These are phyloP conservation scores for Andrena cerasifolii DNA, from an alignment of 1,140 invertebrate genomes.

Conservation along the genomic window DNA sequence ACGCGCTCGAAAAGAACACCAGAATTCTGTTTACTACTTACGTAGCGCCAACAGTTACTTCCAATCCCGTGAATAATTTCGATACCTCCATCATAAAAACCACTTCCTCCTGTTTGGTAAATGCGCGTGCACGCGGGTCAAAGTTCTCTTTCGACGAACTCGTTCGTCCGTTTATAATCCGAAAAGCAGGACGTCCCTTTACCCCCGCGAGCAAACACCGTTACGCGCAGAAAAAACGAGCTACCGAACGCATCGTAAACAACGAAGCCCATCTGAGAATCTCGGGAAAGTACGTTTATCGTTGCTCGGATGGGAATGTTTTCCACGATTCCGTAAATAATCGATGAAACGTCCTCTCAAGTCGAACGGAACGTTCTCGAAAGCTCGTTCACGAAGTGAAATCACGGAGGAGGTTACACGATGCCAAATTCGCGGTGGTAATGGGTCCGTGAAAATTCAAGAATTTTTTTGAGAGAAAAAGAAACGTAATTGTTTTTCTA, in stretches of 20 bases:
- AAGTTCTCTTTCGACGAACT: slow-evolving; percentile 25
- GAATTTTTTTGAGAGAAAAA: too few relatives aligned
- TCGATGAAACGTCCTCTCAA: too few relatives aligned
- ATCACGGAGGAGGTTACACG: too few relatives aligned
- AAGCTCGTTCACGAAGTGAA: too few relatives aligned
- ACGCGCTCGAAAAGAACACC: not conserved
- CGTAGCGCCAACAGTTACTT: not conserved
- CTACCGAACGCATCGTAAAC: slow-evolving; percentile 5
- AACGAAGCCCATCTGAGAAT: not conserved
- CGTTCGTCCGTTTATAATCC: slow-evolving; percentile 25
- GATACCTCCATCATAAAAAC: slow-evolving; percentile 16
- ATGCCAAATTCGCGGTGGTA: too few relatives aligned
- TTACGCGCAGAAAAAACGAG: not conserved
- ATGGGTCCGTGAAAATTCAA: too few relatives aligned
- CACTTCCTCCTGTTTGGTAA: not conserved
- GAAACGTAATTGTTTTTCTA: too few relatives aligned
- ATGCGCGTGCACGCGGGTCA: not conserved
- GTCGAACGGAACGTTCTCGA: too few relatives aligned
- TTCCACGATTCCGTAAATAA: not conserved
- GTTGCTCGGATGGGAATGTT: not conserved
- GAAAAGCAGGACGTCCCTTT: slow-evolving; percentile 17
- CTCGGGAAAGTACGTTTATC: not conserved
- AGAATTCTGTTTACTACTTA: not conserved
- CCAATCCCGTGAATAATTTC: slow-evolving; percentile 11
- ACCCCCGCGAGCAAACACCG: slow-evolving; percentile 10